These are phyloP conservation scores for Hypothenemus hampei DNA, from an alignment of 1,140 invertebrate species.

Conservation along the genomic window DNA sequence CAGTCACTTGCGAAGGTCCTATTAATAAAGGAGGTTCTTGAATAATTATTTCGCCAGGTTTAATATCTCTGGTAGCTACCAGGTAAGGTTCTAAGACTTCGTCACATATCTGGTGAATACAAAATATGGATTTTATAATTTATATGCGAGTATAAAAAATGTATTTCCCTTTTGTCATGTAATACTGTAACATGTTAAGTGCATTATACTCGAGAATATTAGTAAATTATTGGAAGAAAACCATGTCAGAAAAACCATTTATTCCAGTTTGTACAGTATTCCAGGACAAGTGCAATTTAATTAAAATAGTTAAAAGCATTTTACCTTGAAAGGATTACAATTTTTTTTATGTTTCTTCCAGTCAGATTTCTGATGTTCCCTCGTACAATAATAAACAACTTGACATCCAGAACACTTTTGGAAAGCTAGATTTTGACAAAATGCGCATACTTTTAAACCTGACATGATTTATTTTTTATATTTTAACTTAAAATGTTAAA, in stretches of 20 bases:
- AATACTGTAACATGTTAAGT: too few relatives aligned
- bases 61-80: constrained; percentile 66
- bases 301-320: neutral
- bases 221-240: too few relatives aligned
- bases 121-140: constrained; percentile 28
- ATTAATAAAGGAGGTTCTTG: constrained; percentile 66
- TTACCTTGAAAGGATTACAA: constrained; percentile 51
- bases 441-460: neutral
- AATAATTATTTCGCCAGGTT: constrained; percentile 67
- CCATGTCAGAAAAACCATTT: too few relatives aligned
- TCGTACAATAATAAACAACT: constrained; percentile 63
- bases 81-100: constrained; percentile 59
- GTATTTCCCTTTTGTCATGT: neutral
- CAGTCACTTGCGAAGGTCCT: constrained; percentile 57
- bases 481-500: neutral
- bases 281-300: too few relatives aligned
- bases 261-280: too few relatives aligned
- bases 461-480: neutral
- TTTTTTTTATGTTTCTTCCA: constrained; percentile 60
- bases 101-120: constrained; percentile 41
- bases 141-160: too few relatives aligned
- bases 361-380: constrained; percentile 40
- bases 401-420: constrained; percentile 38
- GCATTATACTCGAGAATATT: too few relatives aligned
- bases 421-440: constrained; percentile 32